phyloP scores from a whole-genome alignment of 2,113 vertebrate species.

The Peromyscus leucopus region DNA sequence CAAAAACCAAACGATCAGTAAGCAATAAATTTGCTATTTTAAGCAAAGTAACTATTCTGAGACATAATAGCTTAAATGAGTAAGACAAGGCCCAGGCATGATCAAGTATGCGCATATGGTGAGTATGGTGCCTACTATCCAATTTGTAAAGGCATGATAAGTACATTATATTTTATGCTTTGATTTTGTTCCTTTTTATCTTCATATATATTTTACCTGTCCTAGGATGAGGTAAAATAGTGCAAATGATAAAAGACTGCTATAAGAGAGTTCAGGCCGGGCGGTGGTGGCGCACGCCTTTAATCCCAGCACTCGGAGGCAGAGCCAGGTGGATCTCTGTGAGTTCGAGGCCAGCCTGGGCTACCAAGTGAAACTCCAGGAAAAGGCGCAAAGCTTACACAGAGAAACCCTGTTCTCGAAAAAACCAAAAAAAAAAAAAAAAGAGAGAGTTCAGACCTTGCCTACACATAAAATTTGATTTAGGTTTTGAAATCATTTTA shows the following conservation, averaged over 20 bases:
- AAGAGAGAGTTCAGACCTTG: too few relatives aligned
- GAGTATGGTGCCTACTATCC: not conserved
- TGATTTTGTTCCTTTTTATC: conserved; percentile 49
- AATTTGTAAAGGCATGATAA: conserved; percentile 34
- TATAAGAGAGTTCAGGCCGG: conserved; percentile 38
- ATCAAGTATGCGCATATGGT: not conserved
- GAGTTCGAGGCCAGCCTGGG: too few relatives aligned
- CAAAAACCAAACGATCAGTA: not conserved
- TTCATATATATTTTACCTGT: conserved; percentile 28
- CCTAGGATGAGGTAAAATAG: conserved; percentile 41
- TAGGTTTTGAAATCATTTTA: conserved; percentile 61
- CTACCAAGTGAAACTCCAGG: too few relatives aligned
- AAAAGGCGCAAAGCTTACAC: too few relatives aligned
- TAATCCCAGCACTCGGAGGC: too few relatives aligned
- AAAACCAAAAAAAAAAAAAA: too few relatives aligned
- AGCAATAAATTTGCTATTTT: conserved; percentile 24
- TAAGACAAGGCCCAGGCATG: not conserved
- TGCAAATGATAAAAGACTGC: conserved; percentile 39
- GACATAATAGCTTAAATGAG: not conserved
- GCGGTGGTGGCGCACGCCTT: too few relatives aligned
- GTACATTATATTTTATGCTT: conserved; percentile 29
- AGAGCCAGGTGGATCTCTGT: too few relatives aligned
- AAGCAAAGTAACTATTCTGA: not conserved
- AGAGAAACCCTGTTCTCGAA: too few relatives aligned
- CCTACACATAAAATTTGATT: conserved; percentile 44